Evolutionary conservation across 2,113 vertebrate genomes (phyloP).

Genomic region (Diglossa brunneiventris): DNA sequence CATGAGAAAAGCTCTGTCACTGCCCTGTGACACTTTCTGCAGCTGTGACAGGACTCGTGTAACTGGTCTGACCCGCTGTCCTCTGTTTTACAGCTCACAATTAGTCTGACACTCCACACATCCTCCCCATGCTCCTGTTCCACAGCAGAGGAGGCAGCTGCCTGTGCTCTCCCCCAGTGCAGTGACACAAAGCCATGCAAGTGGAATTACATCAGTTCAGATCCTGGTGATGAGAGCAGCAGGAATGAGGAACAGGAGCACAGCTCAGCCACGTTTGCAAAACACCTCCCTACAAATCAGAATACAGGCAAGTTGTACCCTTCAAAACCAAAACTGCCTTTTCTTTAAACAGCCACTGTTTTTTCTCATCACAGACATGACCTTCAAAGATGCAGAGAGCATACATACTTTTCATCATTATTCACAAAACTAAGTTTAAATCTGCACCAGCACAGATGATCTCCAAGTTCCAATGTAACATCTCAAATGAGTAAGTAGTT

Average conservation of each 20-base stretch:
- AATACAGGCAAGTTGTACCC: background rate
- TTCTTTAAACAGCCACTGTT: background rate
- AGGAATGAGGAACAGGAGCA: background rate
- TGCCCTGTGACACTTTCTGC: background rate
- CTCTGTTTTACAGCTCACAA: background rate
- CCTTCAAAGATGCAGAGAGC: background rate
- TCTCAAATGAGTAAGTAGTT: background rate
- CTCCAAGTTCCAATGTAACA: background rate
- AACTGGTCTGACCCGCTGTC: background rate
- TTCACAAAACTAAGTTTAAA: background rate
- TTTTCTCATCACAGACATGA: background rate
- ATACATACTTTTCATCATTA: background rate
- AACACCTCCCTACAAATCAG: background rate
- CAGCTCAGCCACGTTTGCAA: background rate
- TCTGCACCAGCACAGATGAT: background rate
- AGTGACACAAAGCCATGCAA: background rate
- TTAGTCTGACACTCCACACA: background rate
- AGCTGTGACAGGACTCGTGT: background rate
- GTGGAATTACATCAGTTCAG: background rate
- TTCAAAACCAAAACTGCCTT: background rate
- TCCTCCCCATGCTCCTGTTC: rapidly evolving
- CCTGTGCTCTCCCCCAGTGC: background rate
- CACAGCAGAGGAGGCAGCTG: background rate
- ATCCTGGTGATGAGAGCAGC: background rate
- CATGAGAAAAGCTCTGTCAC: background rate